Conservation (phyloP, 2,797 vertebrate genomes). For the Melanotaenia pygmaea region DNA sequence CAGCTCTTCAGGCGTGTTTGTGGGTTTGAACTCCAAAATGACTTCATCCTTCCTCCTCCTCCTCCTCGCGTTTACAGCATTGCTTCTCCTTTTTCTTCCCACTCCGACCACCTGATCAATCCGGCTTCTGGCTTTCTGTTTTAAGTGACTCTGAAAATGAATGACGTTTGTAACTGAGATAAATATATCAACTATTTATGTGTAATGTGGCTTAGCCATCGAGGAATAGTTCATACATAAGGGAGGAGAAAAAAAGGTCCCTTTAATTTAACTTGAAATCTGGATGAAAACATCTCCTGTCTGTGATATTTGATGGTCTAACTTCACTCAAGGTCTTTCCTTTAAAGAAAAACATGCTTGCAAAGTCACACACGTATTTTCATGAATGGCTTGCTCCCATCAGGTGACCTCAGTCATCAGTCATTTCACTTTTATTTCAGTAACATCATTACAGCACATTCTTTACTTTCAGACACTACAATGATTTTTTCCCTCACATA, state of each 20-base stretch:
- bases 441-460: background rate
- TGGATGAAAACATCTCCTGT: constrained; percentile 19
- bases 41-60: constrained; percentile 59
- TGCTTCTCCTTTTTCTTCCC: background rate
- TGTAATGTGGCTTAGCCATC: background rate
- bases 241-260: constrained; percentile 4
- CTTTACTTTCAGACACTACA: background rate
- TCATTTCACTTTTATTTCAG: background rate
- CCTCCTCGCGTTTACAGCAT: constrained; percentile 37
- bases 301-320: constrained; percentile 12
- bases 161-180: background rate
- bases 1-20: constrained; percentile 51
- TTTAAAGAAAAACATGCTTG: background rate
- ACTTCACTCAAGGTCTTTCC: constrained; percentile 3
- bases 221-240: background rate
- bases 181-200: background rate
- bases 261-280: constrained; percentile 14
- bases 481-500: no score
- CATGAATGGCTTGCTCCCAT: background rate
- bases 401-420: background rate
- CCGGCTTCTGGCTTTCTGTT: background rate
- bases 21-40: constrained; percentile 65
- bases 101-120: constrained; percentile 28
- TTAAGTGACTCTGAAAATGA: background rate
- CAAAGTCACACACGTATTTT: constrained; percentile 4